Conservation (phyloP, 2,113 vertebrate genomes). For the Scytalopus superciliaris region DNA sequence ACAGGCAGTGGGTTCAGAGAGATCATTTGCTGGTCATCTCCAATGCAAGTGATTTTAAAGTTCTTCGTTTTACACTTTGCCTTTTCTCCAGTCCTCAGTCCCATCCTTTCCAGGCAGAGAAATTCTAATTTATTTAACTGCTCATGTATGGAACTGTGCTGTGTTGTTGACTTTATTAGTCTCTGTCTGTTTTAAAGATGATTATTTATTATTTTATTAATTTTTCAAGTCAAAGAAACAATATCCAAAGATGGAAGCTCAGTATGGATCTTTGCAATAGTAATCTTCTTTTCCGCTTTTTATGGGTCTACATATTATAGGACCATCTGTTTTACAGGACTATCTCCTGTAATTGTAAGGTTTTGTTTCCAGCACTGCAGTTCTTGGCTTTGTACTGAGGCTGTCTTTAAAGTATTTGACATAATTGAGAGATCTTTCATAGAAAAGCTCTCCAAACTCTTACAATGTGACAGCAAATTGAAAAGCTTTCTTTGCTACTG, state of each 20-base stretch:
- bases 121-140: background rate
- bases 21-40: background rate
- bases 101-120: background rate
- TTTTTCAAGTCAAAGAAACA: background rate
- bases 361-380: background rate
- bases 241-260: background rate
- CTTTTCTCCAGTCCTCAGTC: background rate
- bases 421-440: background rate
- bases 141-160: background rate
- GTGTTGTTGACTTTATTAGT: background rate
- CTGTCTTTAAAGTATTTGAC: background rate
- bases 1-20: background rate
- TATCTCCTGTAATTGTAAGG: background rate
- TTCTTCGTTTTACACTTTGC: background rate
- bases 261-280: background rate
- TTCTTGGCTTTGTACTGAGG: background rate
- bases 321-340: background rate
- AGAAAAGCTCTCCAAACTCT: background rate
- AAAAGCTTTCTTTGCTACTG: background rate
- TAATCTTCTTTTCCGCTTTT: background rate
- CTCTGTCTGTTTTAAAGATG: background rate
- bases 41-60: accelerated
- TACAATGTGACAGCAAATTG: background rate
- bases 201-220: background rate
- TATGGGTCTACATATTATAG: accelerated